Evolutionary conservation across 2,113 vertebrate genomes (phyloP).

Genomic region (Brachionichthys hirsutus): DNA sequence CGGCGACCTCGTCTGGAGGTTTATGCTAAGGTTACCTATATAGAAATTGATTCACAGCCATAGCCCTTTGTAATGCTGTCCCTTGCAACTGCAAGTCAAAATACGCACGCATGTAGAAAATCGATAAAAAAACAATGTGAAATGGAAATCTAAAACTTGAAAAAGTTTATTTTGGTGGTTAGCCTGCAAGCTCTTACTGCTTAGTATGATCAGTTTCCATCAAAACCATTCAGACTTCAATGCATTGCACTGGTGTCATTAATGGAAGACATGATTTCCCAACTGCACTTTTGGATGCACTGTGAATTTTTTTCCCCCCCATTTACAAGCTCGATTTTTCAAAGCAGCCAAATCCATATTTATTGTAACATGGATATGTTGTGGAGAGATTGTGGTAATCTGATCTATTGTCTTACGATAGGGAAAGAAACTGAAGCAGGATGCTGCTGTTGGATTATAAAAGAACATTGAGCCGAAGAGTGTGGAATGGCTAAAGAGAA

Average conservation of each 20-base stretch:
- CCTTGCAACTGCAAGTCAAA: constrained; percentile 20
- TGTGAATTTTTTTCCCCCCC: no score
- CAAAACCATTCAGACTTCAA: neutral
- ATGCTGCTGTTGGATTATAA: no score
- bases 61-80: constrained; percentile 48
- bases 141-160: constrained; percentile 9
- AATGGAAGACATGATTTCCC: no score
- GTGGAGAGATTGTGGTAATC: no score
- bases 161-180: constrained; percentile 5
- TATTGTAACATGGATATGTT: no score
- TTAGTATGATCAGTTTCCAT: constrained; percentile 24
- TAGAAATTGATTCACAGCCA: constrained; percentile 52
- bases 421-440: no score
- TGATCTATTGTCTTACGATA: no score
- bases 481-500: no score
- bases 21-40: constrained; percentile 57
- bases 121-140: neutral
- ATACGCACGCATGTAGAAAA: neutral
- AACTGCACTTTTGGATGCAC: no score
- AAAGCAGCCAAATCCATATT: no score
- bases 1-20: constrained; percentile 12
- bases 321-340: neutral
- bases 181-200: constrained; percentile 8
- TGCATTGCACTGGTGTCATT: neutral
- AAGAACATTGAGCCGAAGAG: no score